Evolutionary conservation across 1,140 invertebrate genomes (phyloP), one percentile per base, ranked within the genome.

Genomic region (Scaptodrosophila lebanonensis): DNA sequence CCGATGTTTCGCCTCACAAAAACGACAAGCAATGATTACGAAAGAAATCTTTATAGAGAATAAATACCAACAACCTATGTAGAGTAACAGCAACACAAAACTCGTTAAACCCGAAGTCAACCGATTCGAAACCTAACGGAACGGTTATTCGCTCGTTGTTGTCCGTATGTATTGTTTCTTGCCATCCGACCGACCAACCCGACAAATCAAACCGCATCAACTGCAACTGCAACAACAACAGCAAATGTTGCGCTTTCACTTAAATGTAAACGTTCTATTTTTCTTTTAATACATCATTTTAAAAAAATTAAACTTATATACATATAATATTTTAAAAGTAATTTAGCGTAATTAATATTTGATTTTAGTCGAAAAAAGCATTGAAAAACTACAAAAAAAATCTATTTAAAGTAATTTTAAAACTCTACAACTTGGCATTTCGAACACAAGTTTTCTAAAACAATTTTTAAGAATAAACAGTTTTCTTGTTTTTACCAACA

Each of bases 1-100:
- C 84, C 67, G 66, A 86, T 86, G 85, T 86, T 85, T 86, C 85
- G 84, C 84, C 85, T 86, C 84, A 86, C 84, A 85, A 79, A 73
- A 85, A 73, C 36, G 29, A 66, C 30, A 72, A 70, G 60, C 62
- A 61, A 58, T n/a, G n/a, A n/a, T n/a, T n/a, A n/a, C n/a, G 42
- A 69, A 65, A 69, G 50, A 50, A 64, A 61, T 52, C 40, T 22
- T 32, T 44, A 29, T 30, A 29, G 12, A 57, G 38, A 27, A 58
- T 51, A 42, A 53, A 32, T 30, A 50, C 27, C 42, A 35, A 45
- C 45, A 18, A 60, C 15, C 48, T 27, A 48, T 57, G 16, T 30
- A 32, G 36, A 57, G 53, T 16, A 52, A 64, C 35, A 18, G 16
- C 12, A 20, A 30, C 5, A n/a, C n/a, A n/a, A n/a, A n/a, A n/a